Base-by-base conservation (phyloP, 1,140 invertebrate species). In the Armadillidium nasatum region DNA sequence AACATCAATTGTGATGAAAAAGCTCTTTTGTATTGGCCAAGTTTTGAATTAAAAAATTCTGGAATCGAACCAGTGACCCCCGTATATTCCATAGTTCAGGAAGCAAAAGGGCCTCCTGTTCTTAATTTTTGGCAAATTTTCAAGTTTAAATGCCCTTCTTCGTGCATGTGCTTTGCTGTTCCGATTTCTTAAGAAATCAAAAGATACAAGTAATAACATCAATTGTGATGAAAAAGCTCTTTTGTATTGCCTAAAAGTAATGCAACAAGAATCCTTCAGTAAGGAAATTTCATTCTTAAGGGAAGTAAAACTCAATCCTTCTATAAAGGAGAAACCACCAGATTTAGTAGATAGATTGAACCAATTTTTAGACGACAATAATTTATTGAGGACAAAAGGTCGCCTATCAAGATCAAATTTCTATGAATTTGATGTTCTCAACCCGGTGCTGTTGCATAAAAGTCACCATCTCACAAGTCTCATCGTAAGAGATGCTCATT, bases 331-430 rank as follows among this genome's bases (percentile, higher is more conserved):
- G 21, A 10, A 46, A 13, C 15, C 60, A 4, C 72, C 46, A 7
- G n/a, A 21, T 50, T 22, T 73, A 19, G 71, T 73, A 33, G 50
- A 22, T 0, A 43, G 67, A 13, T 15, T 73, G 10, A 54, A 73
- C 10, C 21, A 3, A 0, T 73, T 73, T 60, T 3, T 73, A 0
- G 72, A 73, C 11, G 9, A 7, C 10, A 11, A 54, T 7, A n/a
- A 44, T 4, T 1, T 73, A 15, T 13, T 73, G 0, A 9, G 72
- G 3, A 60, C 44, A 0, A 21, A 22, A 10, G 72, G 72, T 54
- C 11, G 72, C 0, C 19, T 73, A 0, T 43, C 22, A 0, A 7
- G 23, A 44, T 72, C 13, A 4, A 72, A 44, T 10, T 15, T 10
- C 21, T 43, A 45, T 10, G 6, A 15, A n/a, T 72, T 15, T 44